A percentile compares a stretch with the other conserved stretches of the same genome.
Conservation (phyloP, 2,113 vertebrate species). For the Ciconia boyciana region DNA sequence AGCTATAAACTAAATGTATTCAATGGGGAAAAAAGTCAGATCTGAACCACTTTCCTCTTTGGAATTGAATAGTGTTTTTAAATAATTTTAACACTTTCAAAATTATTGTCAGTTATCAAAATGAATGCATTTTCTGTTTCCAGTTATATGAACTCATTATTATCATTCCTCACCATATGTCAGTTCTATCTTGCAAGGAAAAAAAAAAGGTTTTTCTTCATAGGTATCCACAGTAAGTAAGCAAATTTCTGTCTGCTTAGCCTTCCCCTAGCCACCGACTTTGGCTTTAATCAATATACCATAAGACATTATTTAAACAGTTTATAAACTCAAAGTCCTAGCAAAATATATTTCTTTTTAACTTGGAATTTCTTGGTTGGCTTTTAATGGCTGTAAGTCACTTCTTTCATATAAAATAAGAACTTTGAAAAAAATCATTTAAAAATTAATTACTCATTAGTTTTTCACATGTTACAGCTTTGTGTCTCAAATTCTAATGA, state of each 20-base stretch:
- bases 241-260: not conserved
- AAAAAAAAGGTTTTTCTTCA: not conserved
- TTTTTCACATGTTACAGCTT: not conserved
- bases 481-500: not conserved
- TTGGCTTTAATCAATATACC: not conserved
- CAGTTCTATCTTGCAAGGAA: not conserved
- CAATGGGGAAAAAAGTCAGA: fast-evolving
- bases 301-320: not conserved
- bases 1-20: not conserved
- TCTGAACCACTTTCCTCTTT: not conserved
- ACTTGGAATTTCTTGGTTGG: not conserved
- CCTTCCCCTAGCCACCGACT: not conserved
- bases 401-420: not conserved
- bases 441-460: not conserved
- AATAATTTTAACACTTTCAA: not conserved
- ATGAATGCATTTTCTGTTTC: not conserved
- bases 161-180: not conserved
- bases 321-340: not conserved
- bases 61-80: not conserved
- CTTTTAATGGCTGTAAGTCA: not conserved
- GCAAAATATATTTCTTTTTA: not conserved
- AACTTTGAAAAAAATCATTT: not conserved
- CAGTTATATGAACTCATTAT: not conserved
- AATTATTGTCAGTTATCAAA: not conserved
- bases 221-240: not conserved